These are phyloP conservation scores for Lamellibrachia satsuma DNA, from an alignment of 2,888 invertebrate species.

Conservation along the genomic window DNA sequence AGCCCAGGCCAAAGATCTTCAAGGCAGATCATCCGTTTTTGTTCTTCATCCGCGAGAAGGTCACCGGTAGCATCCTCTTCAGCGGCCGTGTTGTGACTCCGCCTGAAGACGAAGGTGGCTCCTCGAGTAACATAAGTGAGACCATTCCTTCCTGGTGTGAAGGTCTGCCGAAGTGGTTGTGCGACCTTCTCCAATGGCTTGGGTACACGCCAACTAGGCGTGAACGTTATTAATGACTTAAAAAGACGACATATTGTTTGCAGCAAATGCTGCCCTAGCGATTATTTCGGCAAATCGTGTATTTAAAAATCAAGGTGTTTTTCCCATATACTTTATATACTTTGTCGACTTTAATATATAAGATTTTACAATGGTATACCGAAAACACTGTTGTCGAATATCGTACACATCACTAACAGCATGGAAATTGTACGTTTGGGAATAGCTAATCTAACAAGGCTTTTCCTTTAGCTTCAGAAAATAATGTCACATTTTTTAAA, in stretches of 20 bases:
- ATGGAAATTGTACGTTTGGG: too few relatives aligned
- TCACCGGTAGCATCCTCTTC: constrained; percentile 32
- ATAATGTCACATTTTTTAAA: too few relatives aligned
- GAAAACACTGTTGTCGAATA: too few relatives aligned
- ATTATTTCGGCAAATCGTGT: neutral
- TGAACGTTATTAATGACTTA: neutral
- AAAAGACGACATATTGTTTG: neutral
- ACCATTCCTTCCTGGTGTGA: neutral
- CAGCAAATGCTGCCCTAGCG: neutral
- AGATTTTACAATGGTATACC: too few relatives aligned
- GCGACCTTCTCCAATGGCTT: neutral
- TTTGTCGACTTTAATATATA: too few relatives aligned
- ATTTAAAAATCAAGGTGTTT: too few relatives aligned
- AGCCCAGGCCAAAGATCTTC: constrained; percentile 32
- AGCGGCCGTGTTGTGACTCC: constrained; percentile 21
- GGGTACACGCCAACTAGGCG: neutral
- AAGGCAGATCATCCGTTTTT: constrained; percentile 57
- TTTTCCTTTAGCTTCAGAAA: too few relatives aligned
- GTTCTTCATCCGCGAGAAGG: constrained; percentile 51
- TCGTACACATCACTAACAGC: too few relatives aligned
- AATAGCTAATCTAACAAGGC: too few relatives aligned
- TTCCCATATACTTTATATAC: too few relatives aligned
- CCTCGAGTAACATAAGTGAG: neutral
- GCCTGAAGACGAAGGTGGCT: neutral
- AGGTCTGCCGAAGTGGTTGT: neutral